Conservation (phyloP, 2,797 vertebrate genomes). For the Pseudotriccus pelzelni region DNA sequence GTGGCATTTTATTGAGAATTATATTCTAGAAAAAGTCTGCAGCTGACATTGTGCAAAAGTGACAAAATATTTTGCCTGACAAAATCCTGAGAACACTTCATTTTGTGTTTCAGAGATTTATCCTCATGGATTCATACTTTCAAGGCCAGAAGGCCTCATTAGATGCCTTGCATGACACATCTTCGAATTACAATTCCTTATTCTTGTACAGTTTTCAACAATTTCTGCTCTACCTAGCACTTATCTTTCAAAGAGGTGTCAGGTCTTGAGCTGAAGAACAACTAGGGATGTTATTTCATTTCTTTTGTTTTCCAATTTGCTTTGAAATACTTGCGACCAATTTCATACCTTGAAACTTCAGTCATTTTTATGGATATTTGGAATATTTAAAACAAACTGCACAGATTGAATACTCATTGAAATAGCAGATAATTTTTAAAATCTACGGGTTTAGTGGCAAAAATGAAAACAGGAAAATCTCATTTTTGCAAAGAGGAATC, state of each 20-base stretch:
- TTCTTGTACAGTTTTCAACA: background rate
- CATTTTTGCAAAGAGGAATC: background rate
- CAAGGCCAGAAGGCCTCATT: background rate
- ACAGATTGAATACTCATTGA: background rate
- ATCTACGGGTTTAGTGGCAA: background rate
- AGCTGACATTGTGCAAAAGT: background rate
- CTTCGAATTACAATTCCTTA: background rate
- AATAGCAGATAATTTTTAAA: background rate
- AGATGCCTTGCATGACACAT: background rate
- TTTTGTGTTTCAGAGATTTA: slow-evolving; percentile 29
- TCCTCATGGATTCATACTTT: background rate
- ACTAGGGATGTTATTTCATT: background rate
- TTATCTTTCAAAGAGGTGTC: background rate
- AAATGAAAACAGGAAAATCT: background rate
- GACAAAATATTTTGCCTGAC: slow-evolving; percentile 34
- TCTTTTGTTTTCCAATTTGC: background rate
- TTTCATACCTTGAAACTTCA: background rate
- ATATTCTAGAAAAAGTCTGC: background rate
- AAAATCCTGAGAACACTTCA: background rate
- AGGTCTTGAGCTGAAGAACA: background rate
- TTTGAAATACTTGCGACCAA: background rate
- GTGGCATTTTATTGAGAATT: background rate
- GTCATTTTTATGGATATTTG: background rate
- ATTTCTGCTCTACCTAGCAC: background rate
- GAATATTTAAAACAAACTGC: background rate